phyloP scores from a whole-genome alignment of 1,140 invertebrate genomes.

The Paraescarpia echinospica region DNA sequence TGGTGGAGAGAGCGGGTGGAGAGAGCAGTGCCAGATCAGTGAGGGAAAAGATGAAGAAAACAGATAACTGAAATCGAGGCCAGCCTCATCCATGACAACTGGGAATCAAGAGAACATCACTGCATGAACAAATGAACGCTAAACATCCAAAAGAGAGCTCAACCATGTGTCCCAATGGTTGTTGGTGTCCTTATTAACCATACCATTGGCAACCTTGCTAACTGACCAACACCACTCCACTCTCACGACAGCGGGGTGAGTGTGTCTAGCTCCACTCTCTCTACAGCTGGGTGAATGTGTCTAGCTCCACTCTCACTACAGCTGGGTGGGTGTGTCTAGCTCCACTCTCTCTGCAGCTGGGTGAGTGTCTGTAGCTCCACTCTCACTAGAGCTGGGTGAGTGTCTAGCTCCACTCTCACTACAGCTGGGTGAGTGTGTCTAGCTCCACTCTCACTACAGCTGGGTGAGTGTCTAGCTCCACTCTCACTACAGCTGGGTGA shows the following conservation, averaged over 20 bases:
- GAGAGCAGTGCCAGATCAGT: too few relatives aligned
- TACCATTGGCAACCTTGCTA: not conserved
- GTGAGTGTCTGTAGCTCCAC: not conserved
- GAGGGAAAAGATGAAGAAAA: too few relatives aligned
- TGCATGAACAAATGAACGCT: not conserved
- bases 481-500: not conserved
- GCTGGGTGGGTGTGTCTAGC: too few relatives aligned
- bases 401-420: too few relatives aligned
- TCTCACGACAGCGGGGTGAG: not conserved
- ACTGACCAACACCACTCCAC: too few relatives aligned
- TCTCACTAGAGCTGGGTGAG: not conserved
- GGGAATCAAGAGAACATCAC: not conserved
- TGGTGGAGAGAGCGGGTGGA: too few relatives aligned
- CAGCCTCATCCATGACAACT: too few relatives aligned
- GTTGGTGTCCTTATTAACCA: not conserved
- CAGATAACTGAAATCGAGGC: too few relatives aligned
- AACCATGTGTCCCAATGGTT: not conserved
- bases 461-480: not conserved
- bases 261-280: too few relatives aligned
- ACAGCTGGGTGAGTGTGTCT: not conserved
- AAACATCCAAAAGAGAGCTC: not conserved
- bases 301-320: not conserved
- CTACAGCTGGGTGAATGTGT: too few relatives aligned
- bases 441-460: too few relatives aligned
- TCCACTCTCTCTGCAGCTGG: too few relatives aligned